phyloP scores from a whole-genome alignment of 2,797 vertebrate species.

The Siniperca scherzeri region DNA sequence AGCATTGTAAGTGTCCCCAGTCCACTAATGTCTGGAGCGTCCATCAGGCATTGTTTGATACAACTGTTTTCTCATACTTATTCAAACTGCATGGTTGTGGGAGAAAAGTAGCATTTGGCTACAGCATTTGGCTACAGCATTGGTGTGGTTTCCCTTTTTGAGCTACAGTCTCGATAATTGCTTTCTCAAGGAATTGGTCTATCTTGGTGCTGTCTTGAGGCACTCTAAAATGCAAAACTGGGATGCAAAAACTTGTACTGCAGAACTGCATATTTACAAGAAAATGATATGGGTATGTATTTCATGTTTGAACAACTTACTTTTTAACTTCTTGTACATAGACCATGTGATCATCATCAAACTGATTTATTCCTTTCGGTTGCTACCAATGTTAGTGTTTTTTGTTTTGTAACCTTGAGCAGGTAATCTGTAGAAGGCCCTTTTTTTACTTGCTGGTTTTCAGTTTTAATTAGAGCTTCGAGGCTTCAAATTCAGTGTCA shows the following conservation, averaged over 20 bases:
- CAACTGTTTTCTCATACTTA: not conserved
- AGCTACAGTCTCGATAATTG: constrained; percentile 14
- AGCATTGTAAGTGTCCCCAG: not conserved
- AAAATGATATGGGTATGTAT: constrained; percentile 51
- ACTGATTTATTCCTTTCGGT: not conserved
- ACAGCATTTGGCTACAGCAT: constrained; percentile 13
- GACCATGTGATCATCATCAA: constrained; percentile 13
- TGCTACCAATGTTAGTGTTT: not conserved
- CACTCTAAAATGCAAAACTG: constrained; percentile 27
- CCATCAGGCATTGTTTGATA: not conserved
- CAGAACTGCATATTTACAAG: constrained; percentile 43
- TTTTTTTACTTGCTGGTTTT: constrained; percentile 22
- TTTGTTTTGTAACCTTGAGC: constrained; percentile 7
- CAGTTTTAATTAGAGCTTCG: constrained; percentile 2
- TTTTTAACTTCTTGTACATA: constrained; percentile 65
- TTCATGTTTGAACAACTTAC: constrained; percentile 44
- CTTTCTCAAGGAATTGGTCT: constrained; percentile 17
- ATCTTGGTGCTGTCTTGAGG: constrained; percentile 18
- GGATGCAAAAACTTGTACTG: constrained; percentile 14
- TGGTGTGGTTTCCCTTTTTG: not conserved
- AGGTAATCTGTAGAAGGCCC: constrained; percentile 8
- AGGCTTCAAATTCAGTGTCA: not conserved
- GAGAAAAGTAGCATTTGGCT: constrained; percentile 45
- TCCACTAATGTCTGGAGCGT: not conserved
- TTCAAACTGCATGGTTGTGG: constrained; percentile 25